Conservation (phyloP, 2,113 vertebrate genomes). For the Marmota monax region DNA sequence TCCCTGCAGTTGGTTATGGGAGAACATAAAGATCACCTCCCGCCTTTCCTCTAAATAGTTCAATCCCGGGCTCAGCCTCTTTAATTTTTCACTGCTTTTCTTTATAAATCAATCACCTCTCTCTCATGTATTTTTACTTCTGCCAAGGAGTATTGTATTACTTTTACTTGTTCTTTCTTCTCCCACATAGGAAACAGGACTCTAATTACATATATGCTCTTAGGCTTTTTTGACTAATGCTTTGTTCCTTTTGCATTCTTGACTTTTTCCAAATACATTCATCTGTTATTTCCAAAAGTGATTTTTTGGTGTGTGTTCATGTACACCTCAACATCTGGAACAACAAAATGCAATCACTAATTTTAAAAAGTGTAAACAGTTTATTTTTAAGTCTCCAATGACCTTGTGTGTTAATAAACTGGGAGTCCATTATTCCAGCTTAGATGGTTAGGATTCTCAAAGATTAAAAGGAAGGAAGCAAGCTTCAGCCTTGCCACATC, state of each 20-base stretch:
- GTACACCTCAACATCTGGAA: background rate
- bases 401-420: background rate
- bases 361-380: background rate
- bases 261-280: background rate
- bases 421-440: background rate
- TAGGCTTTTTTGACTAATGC: background rate
- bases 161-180: background rate
- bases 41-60: background rate
- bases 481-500: background rate
- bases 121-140: background rate
- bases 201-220: background rate
- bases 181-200: background rate
- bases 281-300: background rate
- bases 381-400: background rate
- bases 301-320: background rate
- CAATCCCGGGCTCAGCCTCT: background rate
- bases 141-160: background rate
- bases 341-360: background rate
- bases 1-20: background rate
- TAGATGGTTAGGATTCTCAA: background rate
- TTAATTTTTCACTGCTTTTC: background rate
- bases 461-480: background rate
- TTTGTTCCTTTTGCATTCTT: slow-evolving; percentile 17
- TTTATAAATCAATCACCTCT: background rate
- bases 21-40: background rate